Evolutionary conservation across 1,140 invertebrate genomes (phyloP), one percentile per base, ranked within the genome.

Genomic region (Dermatophagoides farinae): DNA sequence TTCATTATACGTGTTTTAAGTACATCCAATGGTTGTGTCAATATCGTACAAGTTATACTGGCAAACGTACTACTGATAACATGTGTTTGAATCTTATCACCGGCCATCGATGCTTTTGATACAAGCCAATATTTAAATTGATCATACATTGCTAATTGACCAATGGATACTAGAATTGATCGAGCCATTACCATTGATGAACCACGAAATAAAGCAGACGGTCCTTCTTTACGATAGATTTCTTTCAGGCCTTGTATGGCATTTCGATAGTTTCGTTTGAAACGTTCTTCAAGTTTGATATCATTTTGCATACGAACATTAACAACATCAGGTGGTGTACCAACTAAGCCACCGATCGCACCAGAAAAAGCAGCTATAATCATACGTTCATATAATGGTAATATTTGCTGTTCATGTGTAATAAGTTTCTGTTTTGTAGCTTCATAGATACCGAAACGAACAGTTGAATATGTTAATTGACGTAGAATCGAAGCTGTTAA

Each of bases 281-380:
- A 77, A 43, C 91, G 86, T 57, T 71, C 66, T 22, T 89, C 81
- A 37, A 99, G 72, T 77, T 98, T 98, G 12, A 97, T 82, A 76
- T 99, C 96, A 77, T 99, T 99, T 73, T 99, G 96, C 96, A 99
- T 98, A 65, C 78, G 77, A 12, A 98, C 96, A 75, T 99, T 99
- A 51, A 98, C 82, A 74, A 98, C 80, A 77, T 99, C 96, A 38
- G 86, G 90, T 12, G 95, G 95, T 43, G 89, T 91, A 1, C 89
- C 87, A 14, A 60, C 23, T 18, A 61, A 53, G 37, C 61, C 64
- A 39, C 61, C 61, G 16, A 43, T 10, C 6, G 51, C 58, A 41
- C 58, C 58, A n/a, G 58, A 63, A 20, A 83, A 62, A 16, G 82
- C 88, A 50, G 95, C 93, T 31, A 97, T 69, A 6, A 77, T 68